phyloP scores from a whole-genome alignment of 2,113 vertebrate species.

The Bothrops jararaca region DNA sequence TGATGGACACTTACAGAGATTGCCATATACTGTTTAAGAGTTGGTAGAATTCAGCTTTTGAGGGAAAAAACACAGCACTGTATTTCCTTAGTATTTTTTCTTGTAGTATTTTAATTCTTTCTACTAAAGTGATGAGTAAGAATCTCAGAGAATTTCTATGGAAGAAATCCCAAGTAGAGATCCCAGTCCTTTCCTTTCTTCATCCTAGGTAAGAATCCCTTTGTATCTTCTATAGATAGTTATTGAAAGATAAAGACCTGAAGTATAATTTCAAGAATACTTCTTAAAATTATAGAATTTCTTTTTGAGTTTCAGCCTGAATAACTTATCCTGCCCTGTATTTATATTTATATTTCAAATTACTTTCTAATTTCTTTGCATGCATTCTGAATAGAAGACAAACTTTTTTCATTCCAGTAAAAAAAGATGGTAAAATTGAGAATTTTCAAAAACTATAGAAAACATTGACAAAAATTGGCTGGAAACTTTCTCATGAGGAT shows the following conservation, averaged over 20 bases:
- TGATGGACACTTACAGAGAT: constrained; percentile 51
- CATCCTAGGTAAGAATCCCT: background rate
- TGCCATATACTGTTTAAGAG: background rate
- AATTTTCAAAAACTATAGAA: background rate
- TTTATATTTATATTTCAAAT: background rate
- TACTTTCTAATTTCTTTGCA: background rate
- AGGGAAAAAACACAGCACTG: background rate
- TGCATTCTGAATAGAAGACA: background rate
- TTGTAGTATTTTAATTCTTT: constrained; percentile 5
- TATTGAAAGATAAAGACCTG: background rate
- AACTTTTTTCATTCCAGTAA: background rate
- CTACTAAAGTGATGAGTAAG: background rate
- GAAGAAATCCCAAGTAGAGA: background rate
- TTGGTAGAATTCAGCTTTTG: background rate
- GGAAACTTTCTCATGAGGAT: too few species aligned
- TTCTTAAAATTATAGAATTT: background rate
- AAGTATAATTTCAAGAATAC: background rate
- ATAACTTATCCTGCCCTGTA: background rate
- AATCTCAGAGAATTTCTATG: background rate
- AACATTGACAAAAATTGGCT: too few species aligned
- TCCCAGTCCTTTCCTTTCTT: background rate
- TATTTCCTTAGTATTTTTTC: constrained; percentile 5
- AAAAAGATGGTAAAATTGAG: background rate
- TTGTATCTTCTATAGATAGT: background rate
- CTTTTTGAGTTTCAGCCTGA: background rate